These are phyloP conservation scores for Erebia aethiops DNA, from an alignment of 2,888 invertebrate genomes.

Conservation along the genomic window DNA sequence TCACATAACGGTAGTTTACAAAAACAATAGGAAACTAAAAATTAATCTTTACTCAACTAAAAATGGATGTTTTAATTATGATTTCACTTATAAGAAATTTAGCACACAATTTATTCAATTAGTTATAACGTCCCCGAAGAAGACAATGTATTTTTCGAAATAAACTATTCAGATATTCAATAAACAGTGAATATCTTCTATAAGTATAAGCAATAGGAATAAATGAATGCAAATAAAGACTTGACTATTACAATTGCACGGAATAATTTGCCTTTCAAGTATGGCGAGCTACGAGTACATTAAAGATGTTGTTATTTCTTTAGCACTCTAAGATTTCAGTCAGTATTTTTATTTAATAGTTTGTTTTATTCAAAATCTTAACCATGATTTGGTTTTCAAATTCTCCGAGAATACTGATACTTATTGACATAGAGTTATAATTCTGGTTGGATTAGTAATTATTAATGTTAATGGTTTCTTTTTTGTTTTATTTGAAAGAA, in stretches of 20 bases:
- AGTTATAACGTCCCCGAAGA: not conserved
- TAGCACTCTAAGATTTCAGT: not conserved
- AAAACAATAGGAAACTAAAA: not conserved
- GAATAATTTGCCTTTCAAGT: slow-evolving; percentile 4
- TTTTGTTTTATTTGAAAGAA: no score
- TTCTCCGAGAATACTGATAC: no score
- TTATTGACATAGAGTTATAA: no score
- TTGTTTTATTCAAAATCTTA: not conserved
- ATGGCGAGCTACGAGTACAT: not conserved
- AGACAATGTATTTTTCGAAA: not conserved
- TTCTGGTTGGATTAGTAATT: no score
- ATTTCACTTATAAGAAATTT: not conserved
- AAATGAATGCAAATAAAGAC: slow-evolving; percentile 14
- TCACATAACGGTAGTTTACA: slow-evolving; percentile 20
- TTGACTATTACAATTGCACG: not conserved
- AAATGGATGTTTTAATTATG: not conserved
- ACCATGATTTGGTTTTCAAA: no score
- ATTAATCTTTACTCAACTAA: not conserved
- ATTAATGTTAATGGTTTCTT: no score
- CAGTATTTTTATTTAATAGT: not conserved
- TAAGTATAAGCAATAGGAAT: slow-evolving; percentile 3
- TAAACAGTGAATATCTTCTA: slow-evolving; percentile 2
- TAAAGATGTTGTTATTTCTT: not conserved
- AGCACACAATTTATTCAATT: not conserved
- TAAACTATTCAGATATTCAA: slow-evolving; percentile 18